Evolutionary conservation across 2,797 vertebrate species (phyloP), one percentile per base, ranked within the genome.

Genomic region (Tenualosa thibaudeaui): DNA sequence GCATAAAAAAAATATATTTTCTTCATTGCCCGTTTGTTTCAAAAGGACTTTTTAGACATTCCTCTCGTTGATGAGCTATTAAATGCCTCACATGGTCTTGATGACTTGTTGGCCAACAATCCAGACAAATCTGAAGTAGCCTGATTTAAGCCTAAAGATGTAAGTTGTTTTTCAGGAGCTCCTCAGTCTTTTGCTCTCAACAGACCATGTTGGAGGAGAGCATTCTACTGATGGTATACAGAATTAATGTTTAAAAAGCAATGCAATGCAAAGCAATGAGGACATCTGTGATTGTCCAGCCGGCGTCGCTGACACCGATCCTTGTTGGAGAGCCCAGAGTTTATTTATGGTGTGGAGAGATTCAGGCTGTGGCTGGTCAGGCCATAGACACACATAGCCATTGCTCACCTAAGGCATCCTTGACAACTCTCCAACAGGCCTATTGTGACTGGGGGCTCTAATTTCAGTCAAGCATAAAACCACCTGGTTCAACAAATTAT

Each of bases 401-500:
- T 86, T 22, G 15, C 31, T 17, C 81, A 19, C 85, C 85, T 86
- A 85, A 87, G 68, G 82, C 81, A 15, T 83, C 54, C 37, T 78
- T 81, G 82, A 88, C 89, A 87, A 58, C 82, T 84, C 91, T 86
- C 51, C 65, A 84, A 87, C 49, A 43, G 60, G 46, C 2, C 37
- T 78, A 46, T 46, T 22, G 71, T 78, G 40, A 78, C 37, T 19
- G 71, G 60, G 86, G 86, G 90, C 88, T 83, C 50, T 90, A 92
- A 92, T 93, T 91, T 88, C 85, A 85, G 87, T 88, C 89, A 89
- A 89, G 88, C 90, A 84, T 37, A 75, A 82, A 60, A 60, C 56
- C 84, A 85, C 40, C 60, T 81, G 84, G 51, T 9, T 54, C 65
- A 87, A 83, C 50, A 83, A 68, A 82, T 12, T 24, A 60, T 85